Conservation (phyloP, 2,113 vertebrate genomes). For the Scytalopus superciliaris region DNA sequence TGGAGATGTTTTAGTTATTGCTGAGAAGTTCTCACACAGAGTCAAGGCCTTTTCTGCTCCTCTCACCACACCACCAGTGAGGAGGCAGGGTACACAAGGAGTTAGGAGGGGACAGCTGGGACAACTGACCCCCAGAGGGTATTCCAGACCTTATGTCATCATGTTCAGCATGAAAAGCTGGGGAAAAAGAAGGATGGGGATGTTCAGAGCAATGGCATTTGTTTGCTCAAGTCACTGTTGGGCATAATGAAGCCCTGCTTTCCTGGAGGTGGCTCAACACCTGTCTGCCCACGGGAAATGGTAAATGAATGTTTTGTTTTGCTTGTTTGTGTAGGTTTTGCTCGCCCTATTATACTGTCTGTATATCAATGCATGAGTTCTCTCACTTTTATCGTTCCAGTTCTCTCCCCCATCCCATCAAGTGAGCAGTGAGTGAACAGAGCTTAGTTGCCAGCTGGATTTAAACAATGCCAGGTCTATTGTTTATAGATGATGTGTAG, state of each 20-base stretch:
- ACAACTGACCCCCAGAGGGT: neutral
- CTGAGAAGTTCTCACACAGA: neutral
- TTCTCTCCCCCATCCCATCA: neutral
- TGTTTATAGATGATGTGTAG: neutral
- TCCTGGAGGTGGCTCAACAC: neutral
- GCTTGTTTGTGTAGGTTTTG: neutral
- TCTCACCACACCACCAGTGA: neutral
- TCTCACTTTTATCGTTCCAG: neutral
- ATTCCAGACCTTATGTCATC: neutral
- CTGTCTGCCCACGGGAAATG: neutral
- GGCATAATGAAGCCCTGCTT: neutral
- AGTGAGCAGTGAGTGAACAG: neutral
- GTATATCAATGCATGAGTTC: neutral
- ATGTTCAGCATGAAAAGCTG: neutral
- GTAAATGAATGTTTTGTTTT: neutral
- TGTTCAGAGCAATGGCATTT: neutral
- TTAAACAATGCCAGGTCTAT: neutral
- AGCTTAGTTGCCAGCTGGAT: neutral
- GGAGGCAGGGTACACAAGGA: neutral
- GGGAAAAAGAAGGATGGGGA: neutral
- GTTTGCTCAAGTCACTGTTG: rapidly evolving
- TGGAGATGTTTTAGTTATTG: neutral
- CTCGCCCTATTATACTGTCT: neutral
- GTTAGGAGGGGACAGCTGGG: neutral
- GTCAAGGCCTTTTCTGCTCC: neutral